Percentiles rank a stretch among this genome's conserved stretches.
Conservation (phyloP, 64 coral and sea anemone genomes). For the Cladopsammia gracilis region DNA sequence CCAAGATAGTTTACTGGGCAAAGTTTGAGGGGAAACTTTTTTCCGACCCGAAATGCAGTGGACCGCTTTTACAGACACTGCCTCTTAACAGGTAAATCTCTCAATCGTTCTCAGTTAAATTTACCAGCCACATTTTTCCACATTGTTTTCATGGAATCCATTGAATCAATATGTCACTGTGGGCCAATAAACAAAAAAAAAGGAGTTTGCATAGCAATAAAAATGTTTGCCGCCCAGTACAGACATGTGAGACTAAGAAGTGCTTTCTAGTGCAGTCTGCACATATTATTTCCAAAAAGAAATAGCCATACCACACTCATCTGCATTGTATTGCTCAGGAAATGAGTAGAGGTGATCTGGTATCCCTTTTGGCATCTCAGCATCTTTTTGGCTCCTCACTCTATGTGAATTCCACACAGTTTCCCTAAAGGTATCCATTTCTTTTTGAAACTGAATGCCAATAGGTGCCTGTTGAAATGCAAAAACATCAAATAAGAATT, state of each 20-base stretch:
- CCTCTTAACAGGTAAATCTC: no score
- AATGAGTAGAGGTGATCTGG: conserved; percentile 61
- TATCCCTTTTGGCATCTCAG: conserved; percentile 57
- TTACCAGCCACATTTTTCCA: no score
- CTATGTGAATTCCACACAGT: conserved; percentile 73
- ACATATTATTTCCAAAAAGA: not conserved
- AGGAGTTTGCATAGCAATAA: not conserved
- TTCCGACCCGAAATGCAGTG: no score
- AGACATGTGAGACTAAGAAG: not conserved
- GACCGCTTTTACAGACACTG: no score
- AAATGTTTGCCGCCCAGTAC: conserved; percentile 31
- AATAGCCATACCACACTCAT: conserved; percentile 57
- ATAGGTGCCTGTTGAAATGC: conserved; percentile 28
- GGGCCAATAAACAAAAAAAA: no score
- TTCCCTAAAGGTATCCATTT: conserved; percentile 65
- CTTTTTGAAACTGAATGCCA: conserved; percentile 74
- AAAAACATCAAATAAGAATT: not conserved
- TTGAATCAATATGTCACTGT: no score
- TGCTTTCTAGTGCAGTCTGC: not conserved
- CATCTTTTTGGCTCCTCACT: conserved; percentile 55
- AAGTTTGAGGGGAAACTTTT: no score
- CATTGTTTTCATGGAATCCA: no score
- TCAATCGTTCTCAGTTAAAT: no score
- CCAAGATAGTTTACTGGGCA: no score
- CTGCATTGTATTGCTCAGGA: conserved; percentile 55